phyloP scores from a whole-genome alignment of 2,113 vertebrate species.

The Oryzias celebensis region DNA sequence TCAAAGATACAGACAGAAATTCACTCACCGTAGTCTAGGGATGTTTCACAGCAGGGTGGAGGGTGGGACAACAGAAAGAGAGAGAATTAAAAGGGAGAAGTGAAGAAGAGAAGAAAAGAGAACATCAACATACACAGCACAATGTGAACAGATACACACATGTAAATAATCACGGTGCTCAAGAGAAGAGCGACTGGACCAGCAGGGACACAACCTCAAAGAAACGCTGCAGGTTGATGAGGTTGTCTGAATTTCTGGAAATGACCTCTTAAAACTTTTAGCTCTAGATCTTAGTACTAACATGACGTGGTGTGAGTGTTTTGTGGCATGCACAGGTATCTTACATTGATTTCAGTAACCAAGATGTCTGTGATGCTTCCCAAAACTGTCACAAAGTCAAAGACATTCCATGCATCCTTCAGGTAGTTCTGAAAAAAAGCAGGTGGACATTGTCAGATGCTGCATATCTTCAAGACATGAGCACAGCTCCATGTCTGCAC shows the following conservation, averaged over 20 bases:
- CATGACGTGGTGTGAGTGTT: conserved; percentile 1
- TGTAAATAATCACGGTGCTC: conserved; percentile 6
- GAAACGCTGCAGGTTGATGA: too few species aligned
- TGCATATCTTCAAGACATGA: not conserved
- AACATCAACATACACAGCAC: conserved; percentile 52
- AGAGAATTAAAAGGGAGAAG: conserved; percentile 19
- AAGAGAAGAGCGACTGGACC: not conserved
- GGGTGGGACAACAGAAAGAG: conserved; percentile 8
- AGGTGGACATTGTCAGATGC: not conserved
- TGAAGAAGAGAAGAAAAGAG: conserved; percentile 5
- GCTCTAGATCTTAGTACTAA: not conserved
- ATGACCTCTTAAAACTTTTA: too few species aligned
- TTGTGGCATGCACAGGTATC: conserved; percentile 42
- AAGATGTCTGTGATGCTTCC: conserved; percentile 99
- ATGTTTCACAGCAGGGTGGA: conserved; percentile 53
- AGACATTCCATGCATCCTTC: conserved; percentile 97
- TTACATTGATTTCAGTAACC: conserved; percentile 97
- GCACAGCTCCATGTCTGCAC: conserved; percentile 36
- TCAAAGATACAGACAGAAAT: conserved; percentile 8
- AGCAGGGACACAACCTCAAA: too few species aligned
- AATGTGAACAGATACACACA: conserved; percentile 28
- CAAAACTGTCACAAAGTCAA: conserved; percentile 97
- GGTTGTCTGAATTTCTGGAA: too few species aligned
- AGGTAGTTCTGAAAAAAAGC: conserved; percentile 85
- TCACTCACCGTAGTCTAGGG: conserved; percentile 77